Evolutionary conservation across 2,888 invertebrate genomes (phyloP).

Genomic region (Caradrina clavipalpis): DNA sequence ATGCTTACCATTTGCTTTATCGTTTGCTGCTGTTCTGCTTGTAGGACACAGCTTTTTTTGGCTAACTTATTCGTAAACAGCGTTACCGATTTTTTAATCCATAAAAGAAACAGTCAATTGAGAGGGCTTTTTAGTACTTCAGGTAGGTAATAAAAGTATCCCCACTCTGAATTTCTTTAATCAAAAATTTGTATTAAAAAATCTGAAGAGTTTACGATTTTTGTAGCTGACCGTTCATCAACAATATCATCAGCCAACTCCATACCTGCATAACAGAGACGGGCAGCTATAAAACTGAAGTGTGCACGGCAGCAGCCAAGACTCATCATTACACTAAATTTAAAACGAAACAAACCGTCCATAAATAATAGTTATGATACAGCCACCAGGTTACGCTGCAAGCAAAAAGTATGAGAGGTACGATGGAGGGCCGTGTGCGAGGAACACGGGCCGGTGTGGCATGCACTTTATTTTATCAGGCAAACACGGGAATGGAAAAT

Average conservation of each 20-base stretch:
- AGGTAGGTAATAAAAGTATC: too few species aligned
- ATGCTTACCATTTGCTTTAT: neutral
- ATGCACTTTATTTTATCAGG: conserved; percentile 52
- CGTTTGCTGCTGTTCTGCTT: neutral
- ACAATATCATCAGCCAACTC: conserved; percentile 39
- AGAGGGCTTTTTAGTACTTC: too few species aligned
- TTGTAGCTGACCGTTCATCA: neutral
- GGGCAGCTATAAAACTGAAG: conserved; percentile 65
- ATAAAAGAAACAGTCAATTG: too few species aligned
- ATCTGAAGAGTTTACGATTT: neutral
- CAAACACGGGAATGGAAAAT: conserved; percentile 33
- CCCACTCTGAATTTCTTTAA: neutral
- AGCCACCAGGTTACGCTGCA: conserved; percentile 83
- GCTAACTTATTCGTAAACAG: too few species aligned
- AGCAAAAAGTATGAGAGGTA: conserved; percentile 72
- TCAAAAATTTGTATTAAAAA: neutral
- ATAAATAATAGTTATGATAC: conserved; percentile 85
- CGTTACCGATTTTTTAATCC: too few species aligned
- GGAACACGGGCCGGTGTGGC: conserved; percentile 31
- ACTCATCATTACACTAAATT: conserved; percentile 83
- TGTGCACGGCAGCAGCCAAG: conserved; percentile 67
- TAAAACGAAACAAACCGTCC: conserved; percentile 83
- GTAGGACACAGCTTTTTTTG: too few species aligned
- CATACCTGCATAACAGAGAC: conserved; percentile 38
- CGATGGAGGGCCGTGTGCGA: conserved; percentile 40